phyloP scores from a whole-genome alignment of 2,797 vertebrate species.

The Epinephelus malabaricus region DNA sequence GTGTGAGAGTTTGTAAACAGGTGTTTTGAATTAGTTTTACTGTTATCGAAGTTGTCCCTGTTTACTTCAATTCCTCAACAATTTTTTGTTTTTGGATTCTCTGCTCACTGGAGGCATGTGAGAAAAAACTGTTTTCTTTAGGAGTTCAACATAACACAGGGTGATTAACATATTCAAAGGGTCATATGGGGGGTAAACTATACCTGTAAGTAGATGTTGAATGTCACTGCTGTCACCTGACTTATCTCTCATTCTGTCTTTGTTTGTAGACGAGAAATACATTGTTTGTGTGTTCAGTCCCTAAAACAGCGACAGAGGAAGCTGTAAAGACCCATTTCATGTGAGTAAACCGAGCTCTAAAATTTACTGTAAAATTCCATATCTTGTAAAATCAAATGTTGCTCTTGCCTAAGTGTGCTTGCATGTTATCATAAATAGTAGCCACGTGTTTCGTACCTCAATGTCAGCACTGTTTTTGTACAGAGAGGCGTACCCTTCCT shows the following conservation, averaged over 20 bases:
- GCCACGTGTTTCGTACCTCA: conserved; percentile 16
- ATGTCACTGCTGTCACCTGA: background rate
- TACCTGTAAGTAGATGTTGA: background rate
- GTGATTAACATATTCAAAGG: too few relatives aligned
- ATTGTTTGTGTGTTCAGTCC: conserved; percentile 91
- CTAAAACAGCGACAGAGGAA: conserved; percentile 85
- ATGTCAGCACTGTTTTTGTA: conserved; percentile 35
- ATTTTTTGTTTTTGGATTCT: too few relatives aligned
- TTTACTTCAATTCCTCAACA: too few relatives aligned
- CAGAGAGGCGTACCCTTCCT: conserved; percentile 94
- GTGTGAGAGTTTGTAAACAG: too few relatives aligned
- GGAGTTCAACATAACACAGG: too few relatives aligned
- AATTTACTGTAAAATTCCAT: background rate
- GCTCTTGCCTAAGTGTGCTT: background rate
- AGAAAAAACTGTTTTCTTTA: too few relatives aligned
- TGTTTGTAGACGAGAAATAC: conserved; percentile 88
- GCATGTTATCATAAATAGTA: background rate
- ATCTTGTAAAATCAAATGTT: background rate
- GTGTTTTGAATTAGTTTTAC: too few relatives aligned
- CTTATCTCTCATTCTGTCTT: background rate
- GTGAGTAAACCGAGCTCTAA: conserved; percentile 75
- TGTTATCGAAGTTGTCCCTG: too few relatives aligned
- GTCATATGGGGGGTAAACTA: too few relatives aligned
- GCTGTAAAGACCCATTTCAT: conserved; percentile 88
- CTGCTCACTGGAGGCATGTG: too few relatives aligned